Evolutionary conservation across 2,888 invertebrate genomes (phyloP), one percentile per base, ranked within the genome.

Genomic region (Rhamnusium bicolor): DNA sequence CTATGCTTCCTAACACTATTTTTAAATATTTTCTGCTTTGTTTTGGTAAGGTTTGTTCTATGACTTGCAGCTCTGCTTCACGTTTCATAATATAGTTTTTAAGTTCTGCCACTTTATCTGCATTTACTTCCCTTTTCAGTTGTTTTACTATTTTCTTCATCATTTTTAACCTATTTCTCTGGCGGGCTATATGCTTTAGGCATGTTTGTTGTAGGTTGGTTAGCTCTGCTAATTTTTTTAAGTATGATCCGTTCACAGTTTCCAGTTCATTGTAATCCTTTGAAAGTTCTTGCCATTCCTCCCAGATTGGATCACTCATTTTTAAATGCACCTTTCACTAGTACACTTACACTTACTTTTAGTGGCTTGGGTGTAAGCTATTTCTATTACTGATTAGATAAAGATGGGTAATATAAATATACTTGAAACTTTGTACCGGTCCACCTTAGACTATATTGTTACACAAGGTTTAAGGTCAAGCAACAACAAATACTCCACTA

Each of bases 1-100:
- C 98, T 63, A 99, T 96, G 86, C 95, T 95, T 80, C 98, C 98
- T 68, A 99, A 91, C 86, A 99, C 98, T 83, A 98, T 95, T 88
- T 93, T 92, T 79, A 96, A 89, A 87, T 98, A 99, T 73, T 92
- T 90, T 86, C 97, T 96, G 88, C 96, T 94, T 86, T 94, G 93
- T 85, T 96, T 95, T 7, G 98, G 98, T 80, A 98, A 89, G 19
- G 94, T 94, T 83, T 97, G 94, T 87, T 98, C 96, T 83, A 98
- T 95, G 86, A 98, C 96, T 82, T 94, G 92, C 67, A 98, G 89
- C 87, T 95, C 94, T 32, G 93, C 93, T 88, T 95, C 94, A 82
- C 96, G 91, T 84, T 95, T 93, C 81, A 92, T 89, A 80, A 97
- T 92, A 84, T 94, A 93, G 82, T 94, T 93, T 80, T 93, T 92